phyloP scores from a whole-genome alignment of 2,888 invertebrate species.

The Troilus luridus region DNA sequence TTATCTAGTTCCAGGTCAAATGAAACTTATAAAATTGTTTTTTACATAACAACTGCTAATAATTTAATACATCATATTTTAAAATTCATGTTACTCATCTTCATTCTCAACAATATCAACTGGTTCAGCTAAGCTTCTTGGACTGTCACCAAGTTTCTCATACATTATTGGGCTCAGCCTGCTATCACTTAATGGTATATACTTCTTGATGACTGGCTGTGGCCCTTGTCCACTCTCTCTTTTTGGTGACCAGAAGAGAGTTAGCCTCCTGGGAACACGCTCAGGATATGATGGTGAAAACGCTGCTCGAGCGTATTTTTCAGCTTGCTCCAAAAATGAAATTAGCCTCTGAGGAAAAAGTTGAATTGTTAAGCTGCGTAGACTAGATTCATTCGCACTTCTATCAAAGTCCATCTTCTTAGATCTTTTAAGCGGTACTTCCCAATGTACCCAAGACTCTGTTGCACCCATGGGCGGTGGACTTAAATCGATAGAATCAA shows the following conservation, averaged over 20 bases:
- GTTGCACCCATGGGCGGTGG: slow-evolving; percentile 66
- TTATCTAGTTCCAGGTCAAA: background rate
- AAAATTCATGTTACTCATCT: slow-evolving; percentile 2
- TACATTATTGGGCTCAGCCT: slow-evolving; percentile 33
- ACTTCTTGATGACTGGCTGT: slow-evolving; percentile 34
- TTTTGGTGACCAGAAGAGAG: slow-evolving; percentile 53
- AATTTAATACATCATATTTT: background rate
- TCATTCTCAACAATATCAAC: slow-evolving; percentile 16
- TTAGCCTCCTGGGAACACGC: slow-evolving; percentile 52
- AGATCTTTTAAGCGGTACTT: slow-evolving; percentile 61
- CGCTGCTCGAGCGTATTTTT: slow-evolving; percentile 56
- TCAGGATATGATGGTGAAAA: slow-evolving; percentile 55
- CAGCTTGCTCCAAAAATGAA: slow-evolving; percentile 83
- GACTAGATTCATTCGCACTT: slow-evolving; percentile 67
- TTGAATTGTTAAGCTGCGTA: slow-evolving; percentile 72
- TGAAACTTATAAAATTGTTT: background rate
- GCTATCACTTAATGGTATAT: slow-evolving; percentile 46
- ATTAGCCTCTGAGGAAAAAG: slow-evolving; percentile 84
- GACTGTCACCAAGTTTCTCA: slow-evolving; percentile 52
- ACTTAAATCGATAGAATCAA: slow-evolving; percentile 67
- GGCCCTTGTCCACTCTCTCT: slow-evolving; percentile 45
- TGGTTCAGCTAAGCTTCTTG: slow-evolving; percentile 45
- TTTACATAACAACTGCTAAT: background rate
- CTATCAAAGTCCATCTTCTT: slow-evolving; percentile 63
- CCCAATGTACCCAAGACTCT: slow-evolving; percentile 66